Evolutionary conservation across 1,140 invertebrate genomes (phyloP), one percentile per base, ranked within the genome.

Genomic region (Drosophila insularis): DNA sequence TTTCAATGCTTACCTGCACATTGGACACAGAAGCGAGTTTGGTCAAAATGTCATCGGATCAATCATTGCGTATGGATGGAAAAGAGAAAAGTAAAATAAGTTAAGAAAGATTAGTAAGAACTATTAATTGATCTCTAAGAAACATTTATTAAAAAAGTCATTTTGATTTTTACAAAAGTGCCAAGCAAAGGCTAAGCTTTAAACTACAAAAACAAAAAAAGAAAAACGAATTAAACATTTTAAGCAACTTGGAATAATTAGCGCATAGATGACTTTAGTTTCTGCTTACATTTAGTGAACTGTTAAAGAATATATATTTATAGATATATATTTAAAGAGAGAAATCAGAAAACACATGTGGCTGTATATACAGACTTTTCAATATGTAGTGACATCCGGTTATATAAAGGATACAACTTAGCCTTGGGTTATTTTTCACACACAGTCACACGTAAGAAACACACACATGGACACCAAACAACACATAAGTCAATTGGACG

Each of bases 151-250:
- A 50, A 17, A 35, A 3, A 55, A n/a, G 7, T 55, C 0, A 13
- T 2, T 55, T 31, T 21, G 27, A 23, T 55, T 58, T 62, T 56
- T 13, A 50, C 67, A 76, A 59, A 60, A 43, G 73, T 76, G 73
- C 72, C 73, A 76, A 76, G 73, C 73, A 75, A 76, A 76, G 73
- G 73, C 73, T 59, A 50, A 50, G 65, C 55, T 43, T 39, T 35
- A 23, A 50, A 39, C 67, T 46, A 58, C 1, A 17, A 71, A 70
- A 70, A 74, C 65, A 27, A 5, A 27, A 0, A 27, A 27, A 27
- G 1, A 21, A 21, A 21, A 21, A 21, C 5, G 6, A 27, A 27
- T 27, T 6, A 27, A 5, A 27, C 4, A 6, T 27, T 5, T 58
- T 23, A 60, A 54, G 58, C 43, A 50, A 35, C 6, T 27, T 27